Base-by-base conservation (phyloP, 2,113 vertebrate species). In the Misgurnus mizolepis region DNA sequence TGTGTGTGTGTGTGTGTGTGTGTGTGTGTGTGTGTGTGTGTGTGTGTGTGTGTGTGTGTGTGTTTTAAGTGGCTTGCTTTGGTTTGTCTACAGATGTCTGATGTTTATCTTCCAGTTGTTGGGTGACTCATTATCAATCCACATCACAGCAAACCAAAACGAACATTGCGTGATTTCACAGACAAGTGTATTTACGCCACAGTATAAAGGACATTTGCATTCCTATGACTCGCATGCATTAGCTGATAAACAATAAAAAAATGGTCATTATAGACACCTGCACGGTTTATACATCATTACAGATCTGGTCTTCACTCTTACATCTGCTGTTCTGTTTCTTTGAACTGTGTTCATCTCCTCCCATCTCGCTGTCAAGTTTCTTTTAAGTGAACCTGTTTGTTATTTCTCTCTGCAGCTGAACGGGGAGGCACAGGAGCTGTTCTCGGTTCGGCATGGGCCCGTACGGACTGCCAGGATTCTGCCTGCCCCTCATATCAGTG, bases 341-440 rank as follows among this genome's bases (percentile, higher is more conserved):
- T 60, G 55, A 73, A 73, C 39, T 27, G 40, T 43, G 40, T 45
- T 72, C n/a, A 41, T 72, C 50, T n/a, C 50, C 11, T 56, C 2
- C 12, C 41, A 73, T 6, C 5, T 60, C 9, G 8, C 39, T 34
- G 5, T 43, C 15, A 0, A 6, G 55, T 45, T 7, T 67, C 17
- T 40, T 73, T 40, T 56, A 45, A 45, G 4, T 3, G 14, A 15
- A 55, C 45, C 43, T 70, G 17, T 81, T 50, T 64, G 62, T 76
- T 43, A 80, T 7, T 80, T 87, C 43, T 81, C 82, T 72, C 73
- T 90, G 77, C 90, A 99, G 98, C 93, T 97, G 89, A 95, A 94
- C 70, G 97, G 97, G 0, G 98, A 99, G 86, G 97, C 98, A n/a
- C 97, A 99, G 81, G 98, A 99, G 50, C 93, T 99, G 74, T 99